Evolutionary conservation across 53 echinoderm and acorn worm species (phyloP).

Genomic region (Glandiceps talaboti): DNA sequence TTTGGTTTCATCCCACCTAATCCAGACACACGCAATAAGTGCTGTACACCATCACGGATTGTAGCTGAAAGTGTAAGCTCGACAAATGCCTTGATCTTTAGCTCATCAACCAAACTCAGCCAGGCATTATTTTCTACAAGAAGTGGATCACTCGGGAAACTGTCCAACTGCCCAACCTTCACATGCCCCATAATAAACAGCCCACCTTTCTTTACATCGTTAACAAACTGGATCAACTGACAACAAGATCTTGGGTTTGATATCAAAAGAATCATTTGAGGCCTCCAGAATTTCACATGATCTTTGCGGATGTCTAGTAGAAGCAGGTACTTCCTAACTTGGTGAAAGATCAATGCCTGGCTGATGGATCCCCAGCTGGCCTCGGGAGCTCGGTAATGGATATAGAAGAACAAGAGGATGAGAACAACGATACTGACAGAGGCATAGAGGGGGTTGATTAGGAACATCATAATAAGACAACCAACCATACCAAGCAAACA

Average conservation of each 20-base stretch:
- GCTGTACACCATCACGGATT: slow-evolving; percentile 76
- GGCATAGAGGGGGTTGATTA: slow-evolving; percentile 63
- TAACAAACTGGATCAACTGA: slow-evolving; percentile 77
- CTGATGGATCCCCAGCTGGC: slow-evolving; percentile 92
- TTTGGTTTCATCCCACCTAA: slow-evolving; percentile 98
- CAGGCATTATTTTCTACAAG: slow-evolving; percentile 64
- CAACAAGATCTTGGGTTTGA: slow-evolving; percentile 82
- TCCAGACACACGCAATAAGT: slow-evolving; percentile 76
- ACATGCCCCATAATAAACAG: slow-evolving; percentile 86
- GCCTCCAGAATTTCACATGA: slow-evolving; percentile 98
- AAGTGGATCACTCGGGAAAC: slow-evolving; percentile 50
- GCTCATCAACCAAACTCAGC: slow-evolving; percentile 60
- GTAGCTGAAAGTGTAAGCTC: slow-evolving; percentile 66
- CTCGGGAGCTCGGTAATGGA: slow-evolving; percentile 40
- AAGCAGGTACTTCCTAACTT: slow-evolving; percentile 92
- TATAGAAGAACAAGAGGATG: slow-evolving; percentile 54
- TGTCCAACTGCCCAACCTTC: slow-evolving; percentile 48
- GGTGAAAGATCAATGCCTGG: slow-evolving; percentile 95
- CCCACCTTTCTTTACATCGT: slow-evolving; percentile 97
- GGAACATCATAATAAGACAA: slow-evolving; percentile 87
- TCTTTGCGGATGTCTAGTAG: slow-evolving; percentile 72
- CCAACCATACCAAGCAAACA: slow-evolving; percentile 62
- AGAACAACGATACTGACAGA: slow-evolving; percentile 53
- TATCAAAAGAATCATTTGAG: slow-evolving; percentile 81
- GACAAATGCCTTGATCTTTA: slow-evolving; percentile 82